These are phyloP conservation scores for Rhabdomys pumilio DNA, from an alignment of 2,797 vertebrate genomes.

Conservation along the genomic window DNA sequence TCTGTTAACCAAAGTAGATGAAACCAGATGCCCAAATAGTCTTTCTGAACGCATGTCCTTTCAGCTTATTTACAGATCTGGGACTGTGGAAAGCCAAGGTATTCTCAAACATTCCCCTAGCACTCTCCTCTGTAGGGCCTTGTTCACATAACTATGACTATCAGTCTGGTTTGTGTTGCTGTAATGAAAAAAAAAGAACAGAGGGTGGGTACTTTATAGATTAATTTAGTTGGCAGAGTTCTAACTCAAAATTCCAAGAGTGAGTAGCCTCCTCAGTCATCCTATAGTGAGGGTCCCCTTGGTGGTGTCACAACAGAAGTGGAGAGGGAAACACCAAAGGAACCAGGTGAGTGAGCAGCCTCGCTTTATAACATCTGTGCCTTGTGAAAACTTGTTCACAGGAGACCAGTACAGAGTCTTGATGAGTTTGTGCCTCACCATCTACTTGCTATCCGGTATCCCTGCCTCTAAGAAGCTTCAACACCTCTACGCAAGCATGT, in stretches of 20 bases:
- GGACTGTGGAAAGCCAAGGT: not conserved
- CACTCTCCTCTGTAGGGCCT: not conserved
- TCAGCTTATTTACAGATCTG: slow-evolving; percentile 16
- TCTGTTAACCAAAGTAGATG: not conserved
- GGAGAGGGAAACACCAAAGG: not conserved
- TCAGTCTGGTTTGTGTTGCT: not conserved
- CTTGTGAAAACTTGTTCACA: not conserved
- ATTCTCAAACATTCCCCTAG: not conserved
- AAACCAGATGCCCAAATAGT: not conserved
- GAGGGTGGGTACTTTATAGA: not conserved
- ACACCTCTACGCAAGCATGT: not conserved
- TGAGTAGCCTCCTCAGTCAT: not conserved
- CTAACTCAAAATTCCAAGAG: not conserved
- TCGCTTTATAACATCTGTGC: not conserved
- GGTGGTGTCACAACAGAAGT: not conserved
- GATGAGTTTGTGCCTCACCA: not conserved
- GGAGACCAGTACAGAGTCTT: not conserved
- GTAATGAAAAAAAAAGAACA: not conserved
- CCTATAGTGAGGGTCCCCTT: not conserved
- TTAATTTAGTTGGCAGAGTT: not conserved
- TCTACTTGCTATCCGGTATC: not conserved
- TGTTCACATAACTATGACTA: not conserved
- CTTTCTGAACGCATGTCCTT: not conserved
- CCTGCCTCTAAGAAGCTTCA: not conserved
- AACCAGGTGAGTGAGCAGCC: not conserved